Evolutionary conservation across 1,140 invertebrate species (phyloP), one percentile per base, ranked within the genome.

Genomic region (Penaeus chinensis): DNA sequence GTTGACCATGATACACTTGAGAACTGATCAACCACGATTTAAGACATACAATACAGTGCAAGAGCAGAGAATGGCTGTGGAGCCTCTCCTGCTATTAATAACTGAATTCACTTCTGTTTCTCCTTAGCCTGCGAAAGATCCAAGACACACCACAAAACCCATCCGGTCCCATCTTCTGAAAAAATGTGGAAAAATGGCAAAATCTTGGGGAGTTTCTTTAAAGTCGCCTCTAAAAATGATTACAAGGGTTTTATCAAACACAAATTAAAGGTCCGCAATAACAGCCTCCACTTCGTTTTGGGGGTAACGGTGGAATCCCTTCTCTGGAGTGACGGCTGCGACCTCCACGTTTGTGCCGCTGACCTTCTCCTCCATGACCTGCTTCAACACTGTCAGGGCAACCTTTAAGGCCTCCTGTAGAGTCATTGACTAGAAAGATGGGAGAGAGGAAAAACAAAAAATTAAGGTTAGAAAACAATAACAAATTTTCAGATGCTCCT

Each of bases 341-440:
- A 99, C 96, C 94, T 99, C 99, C 77, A 99, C 98, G 93, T 99
- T 99, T 62, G 96, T 97, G 54, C 97, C 96, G 90, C 96, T 99
- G 0, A 99, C 92, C 93, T 99, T 99, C 92, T 99, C 99, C 92
- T 99, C 99, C 99, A 99, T 99, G 0, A 99, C 98, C 94, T 99
- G 98, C 92, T 99, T 99, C 3, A 99, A 93, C 91, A 99, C 99
- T 16, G 96, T 98, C 22, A 99, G 93, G 4, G 97, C 96, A 62
- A 96, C 92, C 91, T 98, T 98, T 83, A 97, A 95, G 22, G 98
- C 99, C 93, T 99, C 98, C 88, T 97, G 95, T n/a, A 99, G 92
- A 0, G 96, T 98, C 96, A 99, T 98, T 19, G 97, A 96, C 96
- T 99, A 94, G 27, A 95, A 93, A 90, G 90, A 91, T 91, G 91